These are phyloP conservation scores for Lacanobia oleracea DNA, from an alignment of 2,888 invertebrate species.

Conservation along the genomic window DNA sequence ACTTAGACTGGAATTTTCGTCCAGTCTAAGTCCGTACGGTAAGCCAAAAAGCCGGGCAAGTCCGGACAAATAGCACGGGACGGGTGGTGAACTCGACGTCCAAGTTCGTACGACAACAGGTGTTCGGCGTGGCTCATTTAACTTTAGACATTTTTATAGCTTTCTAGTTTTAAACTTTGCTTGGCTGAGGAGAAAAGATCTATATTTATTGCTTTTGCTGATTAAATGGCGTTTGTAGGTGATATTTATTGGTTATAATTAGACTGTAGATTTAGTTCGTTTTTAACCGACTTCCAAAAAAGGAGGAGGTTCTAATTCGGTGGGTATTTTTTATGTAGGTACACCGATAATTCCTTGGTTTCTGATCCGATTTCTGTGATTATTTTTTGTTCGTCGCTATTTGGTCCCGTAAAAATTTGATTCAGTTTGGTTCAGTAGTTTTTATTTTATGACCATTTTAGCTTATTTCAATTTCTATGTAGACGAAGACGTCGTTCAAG, in stretches of 20 bases:
- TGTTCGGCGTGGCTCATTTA: slow-evolving; percentile 70
- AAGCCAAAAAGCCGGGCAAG: background rate
- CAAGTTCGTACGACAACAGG: slow-evolving; percentile 69
- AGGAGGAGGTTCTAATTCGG: too few relatives aligned
- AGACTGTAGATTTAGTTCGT: background rate
- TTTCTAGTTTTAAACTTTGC: slow-evolving; percentile 56
- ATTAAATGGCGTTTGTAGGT: slow-evolving; percentile 49
- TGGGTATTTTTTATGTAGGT: too few relatives aligned
- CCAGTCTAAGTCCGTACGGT: background rate
- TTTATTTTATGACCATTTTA: too few relatives aligned
- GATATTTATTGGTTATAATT: slow-evolving; percentile 36
- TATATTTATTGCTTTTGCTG: slow-evolving; percentile 57
- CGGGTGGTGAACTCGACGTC: slow-evolving; percentile 15
- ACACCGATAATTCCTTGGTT: too few relatives aligned
- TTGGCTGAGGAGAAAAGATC: slow-evolving; percentile 34
- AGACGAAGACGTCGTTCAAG: too few relatives aligned
- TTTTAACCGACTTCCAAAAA: too few relatives aligned
- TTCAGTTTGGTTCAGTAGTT: too few relatives aligned
- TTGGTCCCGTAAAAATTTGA: too few relatives aligned
- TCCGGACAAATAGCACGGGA: slow-evolving; percentile 4
- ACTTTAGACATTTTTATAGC: slow-evolving; percentile 72
- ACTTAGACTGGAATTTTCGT: too few relatives aligned
- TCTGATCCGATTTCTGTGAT: too few relatives aligned
- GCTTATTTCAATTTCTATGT: too few relatives aligned
- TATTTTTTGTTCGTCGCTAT: too few relatives aligned